Evolutionary conservation across 2,797 vertebrate species (phyloP), one percentile per base, ranked within the genome.

Genomic region (Podarcis lilfordi): DNA sequence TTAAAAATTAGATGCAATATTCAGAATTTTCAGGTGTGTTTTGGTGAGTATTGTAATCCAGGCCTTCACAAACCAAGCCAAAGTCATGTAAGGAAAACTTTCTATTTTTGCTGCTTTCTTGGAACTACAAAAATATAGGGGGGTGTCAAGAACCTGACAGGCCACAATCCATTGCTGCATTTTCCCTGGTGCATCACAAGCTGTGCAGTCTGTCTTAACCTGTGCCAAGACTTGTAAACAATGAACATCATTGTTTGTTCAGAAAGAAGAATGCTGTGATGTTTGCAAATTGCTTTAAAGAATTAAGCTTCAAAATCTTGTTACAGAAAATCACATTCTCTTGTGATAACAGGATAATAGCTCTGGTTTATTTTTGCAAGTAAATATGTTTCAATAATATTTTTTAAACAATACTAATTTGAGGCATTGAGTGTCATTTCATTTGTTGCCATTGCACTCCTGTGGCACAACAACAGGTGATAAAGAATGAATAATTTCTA

Each of bases 401-500:
- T 15, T 15, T 55, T 55, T 15, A 55, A 23, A 87, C 80, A 74
- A 2, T 0, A 50, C 29, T 72, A n/a, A 15, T 59, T 77, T 9
- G 64, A 77, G 83, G 1, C 19, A 0, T 29, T 89, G 83, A 74
- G 5, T 87, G 5, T 75, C 88, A 61, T 61, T 61, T 19, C 15
- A 3, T 43, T 25, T 83, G 2, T 85, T 91, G 3, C 8, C 5
- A 79, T 4, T 40, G n/a, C 69, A 23, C 37, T 82, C 89, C 43
- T 9, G 4, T 88, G 21, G 1, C 8, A 85, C 37, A 75, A 84
- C 23, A 55, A 21, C 2, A 19, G 4, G 0, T 64, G 76, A 59
- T 5, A 85, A 81, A 68, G 10, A 69, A 87, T 8, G 2, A 80
- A 84, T 45, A 85, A 43, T 89, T 27, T 61, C 72, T 72, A 75